Evolutionary conservation across 1,140 invertebrate genomes (phyloP).

Genomic region (Oncopodura yosiiana): DNA sequence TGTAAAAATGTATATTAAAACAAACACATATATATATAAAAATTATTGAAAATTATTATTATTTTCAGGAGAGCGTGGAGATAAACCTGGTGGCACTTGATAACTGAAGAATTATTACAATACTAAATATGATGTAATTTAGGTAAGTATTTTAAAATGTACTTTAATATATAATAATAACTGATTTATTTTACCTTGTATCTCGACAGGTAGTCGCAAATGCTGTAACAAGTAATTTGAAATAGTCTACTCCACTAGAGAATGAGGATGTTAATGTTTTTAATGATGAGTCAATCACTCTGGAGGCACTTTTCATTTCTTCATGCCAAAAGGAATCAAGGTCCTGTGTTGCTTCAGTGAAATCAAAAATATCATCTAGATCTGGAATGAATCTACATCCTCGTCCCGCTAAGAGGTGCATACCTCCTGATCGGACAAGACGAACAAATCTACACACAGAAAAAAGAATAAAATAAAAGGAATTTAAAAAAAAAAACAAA

Average conservation of each 20-base stretch:
- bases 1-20: slow-evolving; percentile 37
- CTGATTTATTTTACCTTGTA: slow-evolving; percentile 36
- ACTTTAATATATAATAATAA: not conserved
- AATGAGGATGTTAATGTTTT: slow-evolving; percentile 72
- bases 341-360: slow-evolving; percentile 43
- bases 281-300: slow-evolving; percentile 66
- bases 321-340: slow-evolving; percentile 47
- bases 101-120: not conserved
- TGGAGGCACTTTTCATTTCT: slow-evolving; percentile 53
- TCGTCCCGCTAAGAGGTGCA: slow-evolving; percentile 83
- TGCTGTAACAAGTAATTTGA: slow-evolving; percentile 85
- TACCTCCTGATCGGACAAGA: slow-evolving; percentile 83
- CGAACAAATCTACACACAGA: slow-evolving; percentile 63
- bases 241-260: slow-evolving; percentile 88
- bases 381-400: slow-evolving; percentile 82
- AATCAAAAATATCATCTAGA: slow-evolving; percentile 58
- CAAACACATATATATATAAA: not conserved
- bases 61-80: not conserved
- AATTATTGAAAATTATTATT: no score
- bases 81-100: not conserved
- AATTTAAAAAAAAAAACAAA: no score
- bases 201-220: slow-evolving; percentile 82
- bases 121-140: not conserved
- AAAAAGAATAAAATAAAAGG: not conserved
- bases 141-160: not conserved